These are phyloP conservation scores for Formicarius rufipectus DNA, from an alignment of 2,113 vertebrate genomes.

Conservation along the genomic window DNA sequence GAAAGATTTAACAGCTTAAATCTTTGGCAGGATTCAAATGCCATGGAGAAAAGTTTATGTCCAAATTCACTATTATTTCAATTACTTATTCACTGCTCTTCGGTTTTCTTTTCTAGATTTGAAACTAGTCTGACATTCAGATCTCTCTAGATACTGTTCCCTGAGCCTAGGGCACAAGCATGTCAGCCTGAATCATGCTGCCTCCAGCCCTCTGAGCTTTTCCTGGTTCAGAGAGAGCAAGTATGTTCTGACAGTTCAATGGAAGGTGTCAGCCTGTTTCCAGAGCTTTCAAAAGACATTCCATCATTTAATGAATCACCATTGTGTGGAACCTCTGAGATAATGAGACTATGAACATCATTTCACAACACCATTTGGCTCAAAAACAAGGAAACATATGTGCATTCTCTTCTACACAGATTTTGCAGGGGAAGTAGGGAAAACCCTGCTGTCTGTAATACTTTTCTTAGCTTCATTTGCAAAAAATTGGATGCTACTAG, in stretches of 20 bases:
- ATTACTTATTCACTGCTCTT: background rate
- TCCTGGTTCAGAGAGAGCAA: background rate
- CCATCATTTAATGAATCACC: constrained; percentile 1
- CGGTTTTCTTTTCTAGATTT: background rate
- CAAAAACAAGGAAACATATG: background rate
- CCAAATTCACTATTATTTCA: background rate
- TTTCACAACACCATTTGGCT: background rate
- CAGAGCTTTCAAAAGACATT: constrained; percentile 23
- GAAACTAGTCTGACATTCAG: background rate
- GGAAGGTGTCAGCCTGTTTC: background rate
- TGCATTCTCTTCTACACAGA: background rate
- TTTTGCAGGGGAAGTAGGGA: background rate
- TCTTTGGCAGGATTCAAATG: background rate
- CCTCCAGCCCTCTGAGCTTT: background rate
- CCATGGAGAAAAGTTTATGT: rapidly evolving
- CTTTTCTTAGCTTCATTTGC: background rate
- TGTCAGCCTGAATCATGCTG: background rate
- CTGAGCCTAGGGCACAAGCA: background rate
- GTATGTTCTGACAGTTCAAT: background rate
- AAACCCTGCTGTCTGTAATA: background rate
- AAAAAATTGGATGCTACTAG: background rate
- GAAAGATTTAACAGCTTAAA: background rate
- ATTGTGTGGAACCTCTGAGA: background rate
- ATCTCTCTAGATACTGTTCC: background rate
- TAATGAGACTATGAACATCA: background rate